Evolutionary conservation across 1,140 invertebrate species (phyloP), one percentile per base, ranked within the genome.

Genomic region (Battus philenor): DNA sequence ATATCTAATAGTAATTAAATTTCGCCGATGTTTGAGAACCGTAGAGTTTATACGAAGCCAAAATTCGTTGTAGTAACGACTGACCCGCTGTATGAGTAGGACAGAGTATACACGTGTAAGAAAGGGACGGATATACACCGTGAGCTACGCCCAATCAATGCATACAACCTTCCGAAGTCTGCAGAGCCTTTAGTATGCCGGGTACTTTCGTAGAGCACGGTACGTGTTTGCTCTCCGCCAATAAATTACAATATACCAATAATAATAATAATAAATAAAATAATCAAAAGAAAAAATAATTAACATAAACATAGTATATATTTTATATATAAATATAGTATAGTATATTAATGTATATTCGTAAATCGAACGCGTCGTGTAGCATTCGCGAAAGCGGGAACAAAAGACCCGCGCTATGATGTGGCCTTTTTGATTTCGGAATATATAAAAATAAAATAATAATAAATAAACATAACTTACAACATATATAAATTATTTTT

Each of bases 131-230:
- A 6, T 36, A 50, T 47, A 69, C 36, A 1, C 26, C 20, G 24
- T 33, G 32, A 72, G 74, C 63, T 81, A 64, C 74, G 68, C 68
- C 74, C 60, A 81, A 81, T 81, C 77, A 78, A 81, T 81, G 77
- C 70, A 78, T 68, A 74, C 59, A 70, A 62, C 68, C 67, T 65
- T 58, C 53, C 55, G 54, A 60, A 65, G 52, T 61, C 67, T 79
- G 75, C 75, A 76, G 68, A 73, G 60, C 43, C 50, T 62, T 64
- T 50, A 80, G 76, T 80, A 44, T 74, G 39, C 50, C 68, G 69
- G 63, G 71, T 48, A 36, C 47, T 46, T 49, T 63, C 48, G 17
- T 22, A 7, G 30, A 30, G 54, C 52, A 54, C 59, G 69, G 71
- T 69, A 46, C 46, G 61, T 50, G 44, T 38, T 32, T 54, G 13